These are phyloP conservation scores for Cynopterus sphinx DNA, from an alignment of 2,797 vertebrate genomes.

Conservation along the genomic window DNA sequence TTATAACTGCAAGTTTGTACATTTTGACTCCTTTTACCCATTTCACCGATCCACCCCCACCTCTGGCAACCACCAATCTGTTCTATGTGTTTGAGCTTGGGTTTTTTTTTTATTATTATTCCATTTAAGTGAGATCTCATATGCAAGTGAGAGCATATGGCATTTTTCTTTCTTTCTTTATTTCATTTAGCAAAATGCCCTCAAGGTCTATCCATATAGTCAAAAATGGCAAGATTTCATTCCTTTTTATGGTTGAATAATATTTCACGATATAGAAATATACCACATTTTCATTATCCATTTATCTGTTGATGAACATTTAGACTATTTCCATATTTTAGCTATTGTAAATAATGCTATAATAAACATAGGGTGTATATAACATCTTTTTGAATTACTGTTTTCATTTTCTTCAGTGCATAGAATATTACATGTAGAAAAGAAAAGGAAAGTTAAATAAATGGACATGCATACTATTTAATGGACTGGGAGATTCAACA, in stretches of 20 bases:
- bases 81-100: neutral
- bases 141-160: neutral
- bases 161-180: neutral
- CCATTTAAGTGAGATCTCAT: neutral
- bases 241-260: neutral
- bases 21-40: neutral
- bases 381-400: neutral
- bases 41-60: neutral
- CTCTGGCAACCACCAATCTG: neutral
- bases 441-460: neutral
- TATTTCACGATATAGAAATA: neutral
- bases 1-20: neutral
- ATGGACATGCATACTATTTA: neutral
- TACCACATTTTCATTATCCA: neutral
- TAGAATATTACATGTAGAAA: neutral
- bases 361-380: neutral
- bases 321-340: neutral
- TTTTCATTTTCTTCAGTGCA: neutral
- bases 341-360: neutral
- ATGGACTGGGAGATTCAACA: neutral
- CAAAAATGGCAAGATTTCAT: neutral
- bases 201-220: neutral
- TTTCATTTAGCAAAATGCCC: neutral
- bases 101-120: neutral
- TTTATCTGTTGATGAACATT: neutral